These are phyloP conservation scores for Indri indri DNA, from an alignment of 2,113 vertebrate species.

Conservation along the genomic window DNA sequence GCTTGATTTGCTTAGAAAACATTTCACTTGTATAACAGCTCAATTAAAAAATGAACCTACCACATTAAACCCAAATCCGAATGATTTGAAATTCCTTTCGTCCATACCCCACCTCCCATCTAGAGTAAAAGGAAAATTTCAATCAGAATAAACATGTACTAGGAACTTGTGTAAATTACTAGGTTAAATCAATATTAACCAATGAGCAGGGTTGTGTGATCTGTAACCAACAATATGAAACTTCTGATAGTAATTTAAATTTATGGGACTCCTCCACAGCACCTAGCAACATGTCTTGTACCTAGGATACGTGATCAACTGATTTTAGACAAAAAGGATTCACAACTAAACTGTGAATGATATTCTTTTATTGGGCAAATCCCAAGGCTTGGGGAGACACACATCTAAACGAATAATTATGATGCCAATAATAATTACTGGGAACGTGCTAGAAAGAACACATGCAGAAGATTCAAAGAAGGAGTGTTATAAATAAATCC, in stretches of 20 bases:
- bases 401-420: neutral
- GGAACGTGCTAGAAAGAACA: neutral
- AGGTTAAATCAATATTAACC: neutral
- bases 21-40: neutral
- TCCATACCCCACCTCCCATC: neutral
- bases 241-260: neutral
- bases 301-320: neutral
- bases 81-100: neutral
- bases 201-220: neutral
- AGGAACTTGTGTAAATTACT: neutral
- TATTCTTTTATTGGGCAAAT: neutral
- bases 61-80: neutral
- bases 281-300: neutral
- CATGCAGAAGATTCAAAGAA: neutral
- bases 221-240: neutral
- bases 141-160: neutral
- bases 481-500: neutral
- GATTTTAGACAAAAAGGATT: neutral
- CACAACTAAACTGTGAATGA: neutral
- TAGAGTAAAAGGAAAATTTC: neutral
- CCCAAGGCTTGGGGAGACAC: neutral
- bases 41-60: slow-evolving; percentile 45
- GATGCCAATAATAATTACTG: neutral
- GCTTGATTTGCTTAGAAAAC: slow-evolving; percentile 57
- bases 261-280: neutral